phyloP scores from a whole-genome alignment of 2,113 vertebrate species.

The Hemiscyllium ocellatum region DNA sequence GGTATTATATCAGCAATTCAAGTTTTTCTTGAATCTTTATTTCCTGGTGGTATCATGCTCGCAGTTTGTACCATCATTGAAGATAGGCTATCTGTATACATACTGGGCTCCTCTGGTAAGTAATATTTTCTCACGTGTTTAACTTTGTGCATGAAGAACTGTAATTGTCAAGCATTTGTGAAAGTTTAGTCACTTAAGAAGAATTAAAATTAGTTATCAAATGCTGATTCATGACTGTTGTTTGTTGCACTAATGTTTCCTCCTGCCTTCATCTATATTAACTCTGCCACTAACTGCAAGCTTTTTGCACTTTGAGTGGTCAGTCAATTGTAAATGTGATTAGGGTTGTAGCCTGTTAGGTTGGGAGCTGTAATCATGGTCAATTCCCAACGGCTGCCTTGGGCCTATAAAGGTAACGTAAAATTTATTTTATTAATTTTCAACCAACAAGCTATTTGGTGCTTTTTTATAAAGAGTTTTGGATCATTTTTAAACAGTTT shows the following conservation, averaged over 20 bases:
- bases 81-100: conserved; percentile 96
- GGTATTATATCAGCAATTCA: conserved; percentile 99
- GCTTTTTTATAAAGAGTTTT: background rate
- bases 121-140: conserved; percentile 30
- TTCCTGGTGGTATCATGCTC: conserved; percentile 94
- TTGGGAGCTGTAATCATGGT: background rate
- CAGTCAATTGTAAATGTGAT: background rate
- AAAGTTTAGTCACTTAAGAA: background rate
- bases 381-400: background rate
- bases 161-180: background rate
- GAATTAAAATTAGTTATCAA: background rate
- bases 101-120: conserved; percentile 98
- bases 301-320: background rate
- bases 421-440: background rate
- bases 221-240: background rate
- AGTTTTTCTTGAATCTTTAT: conserved; percentile 99
- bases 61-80: conserved; percentile 88
- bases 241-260: background rate
- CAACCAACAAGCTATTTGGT: background rate
- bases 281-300: background rate
- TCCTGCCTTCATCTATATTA: background rate
- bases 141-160: background rate
- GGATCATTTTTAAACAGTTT: background rate
- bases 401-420: background rate
- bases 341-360: background rate